Evolutionary conservation across 2,113 vertebrate genomes (phyloP).

Genomic region (Thunnus thynnus): DNA sequence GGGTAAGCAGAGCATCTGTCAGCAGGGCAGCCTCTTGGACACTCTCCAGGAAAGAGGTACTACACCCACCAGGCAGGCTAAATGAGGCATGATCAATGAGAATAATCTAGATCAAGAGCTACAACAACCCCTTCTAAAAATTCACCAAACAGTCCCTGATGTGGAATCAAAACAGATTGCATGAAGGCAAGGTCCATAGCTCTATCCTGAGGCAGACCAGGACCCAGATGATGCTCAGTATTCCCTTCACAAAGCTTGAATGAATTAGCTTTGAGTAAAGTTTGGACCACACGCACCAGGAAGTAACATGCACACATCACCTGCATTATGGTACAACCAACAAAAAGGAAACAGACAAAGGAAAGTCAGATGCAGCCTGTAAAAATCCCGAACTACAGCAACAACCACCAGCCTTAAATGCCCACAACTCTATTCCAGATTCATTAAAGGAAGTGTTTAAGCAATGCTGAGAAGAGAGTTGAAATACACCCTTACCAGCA

Average conservation of each 20-base stretch:
- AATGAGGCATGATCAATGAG: conserved; percentile 74
- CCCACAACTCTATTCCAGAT: conserved; percentile 26
- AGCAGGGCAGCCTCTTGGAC: conserved; percentile 74
- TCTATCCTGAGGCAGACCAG: conserved; percentile 29
- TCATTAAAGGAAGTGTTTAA: conserved; percentile 55
- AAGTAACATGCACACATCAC: conserved; percentile 45
- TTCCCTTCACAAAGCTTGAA: neutral
- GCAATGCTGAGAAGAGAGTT: conserved; percentile 58
- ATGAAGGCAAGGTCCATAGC: conserved; percentile 7
- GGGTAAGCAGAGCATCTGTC: conserved; percentile 74
- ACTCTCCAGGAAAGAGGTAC: conserved; percentile 73
- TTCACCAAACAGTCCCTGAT: conserved; percentile 8
- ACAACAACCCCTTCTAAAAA: neutral
- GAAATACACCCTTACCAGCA: conserved; percentile 82
- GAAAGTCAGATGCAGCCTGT: conserved; percentile 21
- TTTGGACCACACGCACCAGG: conserved; percentile 60
- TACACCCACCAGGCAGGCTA: conserved; percentile 61
- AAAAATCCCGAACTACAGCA: conserved; percentile 30
- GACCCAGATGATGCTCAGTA: neutral
- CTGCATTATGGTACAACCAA: conserved; percentile 5
- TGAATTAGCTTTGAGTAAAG: conserved; percentile 52
- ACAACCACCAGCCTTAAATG: conserved; percentile 9
- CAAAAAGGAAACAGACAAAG: neutral
- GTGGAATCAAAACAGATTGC: conserved; percentile 27
- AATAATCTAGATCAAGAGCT: conserved; percentile 43